phyloP scores from a whole-genome alignment of 2,888 invertebrate genomes.

The Yponomeuta evonymella region DNA sequence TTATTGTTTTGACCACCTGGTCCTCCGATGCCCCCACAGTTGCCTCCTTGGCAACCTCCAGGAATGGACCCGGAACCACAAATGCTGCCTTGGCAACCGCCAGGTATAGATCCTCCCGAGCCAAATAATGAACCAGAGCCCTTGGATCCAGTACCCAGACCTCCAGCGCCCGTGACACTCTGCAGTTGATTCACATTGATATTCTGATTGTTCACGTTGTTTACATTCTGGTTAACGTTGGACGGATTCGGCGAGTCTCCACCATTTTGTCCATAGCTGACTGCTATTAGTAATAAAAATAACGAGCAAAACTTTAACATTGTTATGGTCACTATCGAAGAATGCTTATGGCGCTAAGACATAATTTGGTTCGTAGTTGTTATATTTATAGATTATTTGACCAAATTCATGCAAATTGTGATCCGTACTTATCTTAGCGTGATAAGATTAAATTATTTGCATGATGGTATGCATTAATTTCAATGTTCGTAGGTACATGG shows the following conservation, averaged over 20 bases:
- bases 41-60: too few relatives aligned
- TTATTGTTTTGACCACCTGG: too few relatives aligned
- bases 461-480: background rate
- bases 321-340: background rate
- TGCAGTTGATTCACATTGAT: background rate
- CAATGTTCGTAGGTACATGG: background rate
- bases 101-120: too few relatives aligned
- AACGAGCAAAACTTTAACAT: slow-evolving; percentile 1
- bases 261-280: background rate
- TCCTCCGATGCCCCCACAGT: too few relatives aligned
- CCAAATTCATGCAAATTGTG: background rate
- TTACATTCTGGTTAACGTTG: background rate
- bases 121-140: too few relatives aligned
- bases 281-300: background rate
- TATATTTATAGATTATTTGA: background rate
- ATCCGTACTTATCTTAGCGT: background rate
- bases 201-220: background rate
- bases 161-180: background rate
- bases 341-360: background rate
- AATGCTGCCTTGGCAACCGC: too few relatives aligned
- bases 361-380: background rate
- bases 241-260: background rate
- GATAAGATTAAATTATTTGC: background rate
- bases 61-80: too few relatives aligned
- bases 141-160: too few relatives aligned